Conservation (phyloP, 2,888 invertebrate species). For the Cephus nigrinus region DNA sequence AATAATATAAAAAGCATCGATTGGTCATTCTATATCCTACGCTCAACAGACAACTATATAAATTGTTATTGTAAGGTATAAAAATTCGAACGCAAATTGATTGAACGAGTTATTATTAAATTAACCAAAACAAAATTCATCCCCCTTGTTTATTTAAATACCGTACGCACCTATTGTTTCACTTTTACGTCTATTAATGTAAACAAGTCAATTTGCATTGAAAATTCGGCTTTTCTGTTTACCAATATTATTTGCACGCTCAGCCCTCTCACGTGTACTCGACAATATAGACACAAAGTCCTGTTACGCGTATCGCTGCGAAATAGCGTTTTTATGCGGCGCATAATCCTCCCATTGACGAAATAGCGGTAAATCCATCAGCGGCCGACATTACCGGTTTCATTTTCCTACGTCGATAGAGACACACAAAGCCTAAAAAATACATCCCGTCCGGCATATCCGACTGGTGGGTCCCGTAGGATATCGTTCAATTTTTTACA, state of each 20-base stretch:
- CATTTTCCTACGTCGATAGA: constrained; percentile 59
- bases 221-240: background rate
- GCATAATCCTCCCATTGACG: constrained; percentile 63
- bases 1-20: background rate
- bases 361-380: constrained; percentile 61
- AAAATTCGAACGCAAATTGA: background rate
- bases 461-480: constrained; percentile 32
- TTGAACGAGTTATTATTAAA: background rate
- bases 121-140: background rate
- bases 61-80: constrained; percentile 11
- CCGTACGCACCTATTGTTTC: background rate
- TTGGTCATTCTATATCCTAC: background rate
- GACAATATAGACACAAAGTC: background rate
- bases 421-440: constrained; percentile 55
- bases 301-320: constrained; percentile 29
- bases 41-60: background rate
- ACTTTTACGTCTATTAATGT: background rate
- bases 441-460: constrained; percentile 44
- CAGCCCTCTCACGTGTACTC: background rate
- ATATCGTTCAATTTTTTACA: constrained; percentile 58
- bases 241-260: background rate
- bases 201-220: background rate
- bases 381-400: constrained; percentile 60
- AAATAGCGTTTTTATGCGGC: constrained; percentile 64
- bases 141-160: background rate